Percentiles rank a stretch among this genome's conserved stretches.
These are phyloP conservation scores for Torymus tubicola DNA, from an alignment of 2,888 invertebrate species.

Conservation along the genomic window DNA sequence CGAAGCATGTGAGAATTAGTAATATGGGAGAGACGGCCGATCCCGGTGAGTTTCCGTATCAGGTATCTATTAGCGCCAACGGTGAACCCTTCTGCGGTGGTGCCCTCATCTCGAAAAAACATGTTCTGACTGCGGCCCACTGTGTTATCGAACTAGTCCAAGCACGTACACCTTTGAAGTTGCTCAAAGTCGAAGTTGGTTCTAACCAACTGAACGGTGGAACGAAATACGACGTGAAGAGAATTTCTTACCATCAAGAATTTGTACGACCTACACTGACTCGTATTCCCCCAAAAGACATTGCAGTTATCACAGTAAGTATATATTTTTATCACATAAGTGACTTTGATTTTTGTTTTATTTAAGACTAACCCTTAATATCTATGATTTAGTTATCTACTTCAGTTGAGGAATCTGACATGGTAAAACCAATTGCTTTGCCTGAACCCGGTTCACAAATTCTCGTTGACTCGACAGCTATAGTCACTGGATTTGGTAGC, in stretches of 20 bases:
- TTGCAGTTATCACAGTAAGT: slow-evolving; percentile 46
- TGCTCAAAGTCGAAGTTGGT: not conserved
- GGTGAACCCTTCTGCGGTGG: not conserved
- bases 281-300: slow-evolving; percentile 12
- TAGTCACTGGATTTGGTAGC: slow-evolving; percentile 30
- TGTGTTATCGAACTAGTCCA: not conserved
- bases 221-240: not conserved
- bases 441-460: slow-evolving; percentile 14
- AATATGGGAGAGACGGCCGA: not conserved
- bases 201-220: not conserved
- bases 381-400: slow-evolving; percentile 16
- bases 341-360: not conserved
- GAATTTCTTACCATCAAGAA: not conserved
- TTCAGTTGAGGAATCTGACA: not conserved
- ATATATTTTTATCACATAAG: not conserved
- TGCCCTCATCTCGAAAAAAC: slow-evolving; percentile 2
- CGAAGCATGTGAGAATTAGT: too few species aligned
- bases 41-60: not conserved
- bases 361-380: not conserved
- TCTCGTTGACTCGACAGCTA: not conserved
- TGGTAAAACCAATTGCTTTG: not conserved
- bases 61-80: not conserved
- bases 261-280: not conserved
- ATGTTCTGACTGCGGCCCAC: slow-evolving; percentile 7
- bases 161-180: not conserved